Conservation (phyloP, 2,113 vertebrate genomes). For the Crotalus viridis region DNA sequence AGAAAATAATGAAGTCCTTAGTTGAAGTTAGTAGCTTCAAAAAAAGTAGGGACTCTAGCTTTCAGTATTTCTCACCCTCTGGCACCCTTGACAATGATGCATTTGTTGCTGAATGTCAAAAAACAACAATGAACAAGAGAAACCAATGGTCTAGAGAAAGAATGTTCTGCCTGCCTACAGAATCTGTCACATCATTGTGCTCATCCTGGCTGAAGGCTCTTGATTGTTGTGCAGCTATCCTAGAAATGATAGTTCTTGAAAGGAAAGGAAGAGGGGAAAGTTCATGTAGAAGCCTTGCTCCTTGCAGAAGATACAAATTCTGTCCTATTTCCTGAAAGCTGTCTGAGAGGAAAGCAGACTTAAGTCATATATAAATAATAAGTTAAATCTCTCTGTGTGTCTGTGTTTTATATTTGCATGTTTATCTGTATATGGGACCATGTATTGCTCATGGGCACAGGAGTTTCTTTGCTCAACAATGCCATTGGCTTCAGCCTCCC, state of each 20-base stretch:
- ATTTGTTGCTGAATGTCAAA: not conserved
- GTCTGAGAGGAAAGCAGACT: conserved; percentile 13
- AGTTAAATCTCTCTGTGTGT: not conserved
- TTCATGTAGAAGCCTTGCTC: conserved; percentile 15
- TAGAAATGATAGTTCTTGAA: conserved; percentile 20
- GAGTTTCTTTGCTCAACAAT: conserved; percentile 4
- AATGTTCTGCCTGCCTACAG: not conserved
- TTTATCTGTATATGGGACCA: not conserved
- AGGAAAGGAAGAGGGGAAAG: not conserved
- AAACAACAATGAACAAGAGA: not conserved
- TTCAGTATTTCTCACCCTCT: too few species aligned
- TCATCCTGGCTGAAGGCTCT: not conserved
- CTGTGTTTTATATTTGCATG: not conserved
- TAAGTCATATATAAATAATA: conserved; percentile 24
- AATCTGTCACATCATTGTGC: not conserved
- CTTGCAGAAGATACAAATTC: conserved; percentile 15
- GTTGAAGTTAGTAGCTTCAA: not conserved
- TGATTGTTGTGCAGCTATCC: not conserved
- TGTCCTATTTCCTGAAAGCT: conserved; percentile 27
- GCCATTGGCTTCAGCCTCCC: not conserved
- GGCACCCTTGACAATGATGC: not conserved
- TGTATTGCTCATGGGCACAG: conserved; percentile 7
- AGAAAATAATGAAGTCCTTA: not conserved
- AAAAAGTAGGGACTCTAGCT: not conserved
- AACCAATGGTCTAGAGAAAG: not conserved